Conservation (phyloP, 1,140 invertebrate species). For the Dreissena polymorpha region DNA sequence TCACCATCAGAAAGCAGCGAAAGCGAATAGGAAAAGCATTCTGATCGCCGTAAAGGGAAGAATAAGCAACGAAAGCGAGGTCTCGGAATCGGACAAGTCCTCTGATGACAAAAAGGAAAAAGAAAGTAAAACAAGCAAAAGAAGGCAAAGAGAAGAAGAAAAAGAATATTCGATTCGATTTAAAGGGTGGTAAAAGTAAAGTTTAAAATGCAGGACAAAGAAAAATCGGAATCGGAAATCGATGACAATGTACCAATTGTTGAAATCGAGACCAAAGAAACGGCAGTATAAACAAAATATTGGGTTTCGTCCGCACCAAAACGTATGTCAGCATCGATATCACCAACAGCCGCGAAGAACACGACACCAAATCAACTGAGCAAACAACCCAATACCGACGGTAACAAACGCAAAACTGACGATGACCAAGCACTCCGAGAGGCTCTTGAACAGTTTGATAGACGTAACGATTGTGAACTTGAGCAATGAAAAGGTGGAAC, state of each 20-base stretch:
- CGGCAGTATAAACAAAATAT: neutral
- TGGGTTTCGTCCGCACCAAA: neutral
- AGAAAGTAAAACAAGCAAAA: neutral
- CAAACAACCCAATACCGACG: too few species aligned
- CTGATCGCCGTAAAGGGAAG: constrained; percentile 10
- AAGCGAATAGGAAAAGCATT: neutral
- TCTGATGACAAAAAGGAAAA: constrained; percentile 5
- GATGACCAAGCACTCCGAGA: constrained; percentile 9
- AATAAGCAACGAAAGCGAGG: constrained; percentile 12
- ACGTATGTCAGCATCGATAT: neutral
- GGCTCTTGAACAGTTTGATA: constrained; percentile 41
- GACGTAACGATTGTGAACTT: constrained; percentile 37
- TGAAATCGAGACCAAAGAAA: too few species aligned
- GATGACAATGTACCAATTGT: constrained; percentile 4
- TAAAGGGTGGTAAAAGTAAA: constrained; percentile 8
- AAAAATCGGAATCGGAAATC: constrained; percentile 22
- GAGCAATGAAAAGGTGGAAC: constrained; percentile 48
- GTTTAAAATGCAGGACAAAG: neutral
- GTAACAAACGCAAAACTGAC: neutral
- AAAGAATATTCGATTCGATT: constrained; percentile 47
- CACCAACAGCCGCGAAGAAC: neutral
- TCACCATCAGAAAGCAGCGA: constrained; percentile 33
- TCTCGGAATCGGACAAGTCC: constrained; percentile 1
- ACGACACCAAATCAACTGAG: too few species aligned
- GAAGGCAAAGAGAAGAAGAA: constrained; percentile 9